Percentiles rank a stretch among this genome's conserved stretches.
These are phyloP conservation scores for Popillia japonica DNA, from an alignment of 1,140 invertebrate species.

Conservation along the genomic window DNA sequence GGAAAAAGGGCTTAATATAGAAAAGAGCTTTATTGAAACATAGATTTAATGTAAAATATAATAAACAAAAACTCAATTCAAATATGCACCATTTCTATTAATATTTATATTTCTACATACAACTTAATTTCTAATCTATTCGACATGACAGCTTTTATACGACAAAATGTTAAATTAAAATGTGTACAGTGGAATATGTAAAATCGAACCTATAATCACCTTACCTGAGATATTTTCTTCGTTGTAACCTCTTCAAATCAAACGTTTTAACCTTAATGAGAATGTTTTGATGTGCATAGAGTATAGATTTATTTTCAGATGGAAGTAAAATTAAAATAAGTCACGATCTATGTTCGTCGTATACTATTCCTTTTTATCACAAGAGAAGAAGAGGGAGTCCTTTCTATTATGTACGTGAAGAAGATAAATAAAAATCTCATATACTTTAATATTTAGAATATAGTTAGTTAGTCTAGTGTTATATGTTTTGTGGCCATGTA, in stretches of 20 bases:
- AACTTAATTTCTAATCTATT: background rate
- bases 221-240: slow-evolving; percentile 38
- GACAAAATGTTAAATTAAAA: slow-evolving; percentile 36
- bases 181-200: slow-evolving; percentile 46
- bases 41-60: slow-evolving; percentile 1
- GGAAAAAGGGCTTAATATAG: background rate
- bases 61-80: slow-evolving; percentile 6
- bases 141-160: background rate
- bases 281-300: slow-evolving; percentile 51
- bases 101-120: background rate
- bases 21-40: slow-evolving; percentile 8
- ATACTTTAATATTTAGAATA: slow-evolving; percentile 31
- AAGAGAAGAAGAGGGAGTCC: background rate
- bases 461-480: slow-evolving; percentile 54
- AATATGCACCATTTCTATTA: background rate
- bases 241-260: background rate
- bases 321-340: background rate
- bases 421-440: slow-evolving; percentile 24
- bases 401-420: background rate
- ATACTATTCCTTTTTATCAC: background rate
- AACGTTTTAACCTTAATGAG: slow-evolving; percentile 39
- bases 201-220: slow-evolving; percentile 15
- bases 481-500: slow-evolving; percentile 62
- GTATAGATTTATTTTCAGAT: slow-evolving; percentile 25
- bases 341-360: slow-evolving; percentile 23